Base-by-base conservation (phyloP, 2,888 invertebrate species). In the Scaptomyza cyrtandrae region DNA sequence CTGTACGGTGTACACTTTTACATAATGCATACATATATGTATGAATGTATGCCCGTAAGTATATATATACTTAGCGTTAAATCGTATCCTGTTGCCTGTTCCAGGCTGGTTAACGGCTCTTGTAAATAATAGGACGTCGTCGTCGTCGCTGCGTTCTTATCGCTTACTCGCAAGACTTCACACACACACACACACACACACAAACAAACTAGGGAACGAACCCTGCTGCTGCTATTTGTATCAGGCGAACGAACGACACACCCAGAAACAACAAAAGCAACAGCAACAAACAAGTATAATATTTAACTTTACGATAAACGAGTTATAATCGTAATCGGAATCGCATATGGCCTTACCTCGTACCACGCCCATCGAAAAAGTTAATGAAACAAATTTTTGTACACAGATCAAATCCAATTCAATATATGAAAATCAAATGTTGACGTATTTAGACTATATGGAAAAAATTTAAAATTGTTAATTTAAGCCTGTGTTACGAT, bases 121-220 rank as follows among this genome's bases (percentile, higher is more conserved):
- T 48, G 29, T 67, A 19, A 56, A 56, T 72, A 58, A 62, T 73
- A 27, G 52, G 16, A 43, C 57, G 44, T 10, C 37, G 66, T 67
- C 64, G 63, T 59, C 70, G 45, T 79, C 31, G 39, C 7, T 39
- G 14, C 14, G 14, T 14, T 39, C 78, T 83, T 82, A 82, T 82
- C 82, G 75, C 58, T 70, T 62, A 63, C 55, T 50, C 75, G 84
- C 82, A 86, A 86, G 82, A 86, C 80, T 86, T 80, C 80, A 83
- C 84, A 68, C 66, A n/a, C 37, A 37, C 6, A 37, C 6, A 6
- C n/a, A 37, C 13, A 37, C 37, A 37, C 13, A 33, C 10, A 33
- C 33, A 33, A 5, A n/a, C n/a, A 14, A 6, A 3, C 7, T 2
- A 7, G n/a, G 37, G 2, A 14, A 39, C 7, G 14, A 39, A 14